Conservation (phyloP, 2,797 vertebrate genomes). For the Hipposideros larvatus region DNA sequence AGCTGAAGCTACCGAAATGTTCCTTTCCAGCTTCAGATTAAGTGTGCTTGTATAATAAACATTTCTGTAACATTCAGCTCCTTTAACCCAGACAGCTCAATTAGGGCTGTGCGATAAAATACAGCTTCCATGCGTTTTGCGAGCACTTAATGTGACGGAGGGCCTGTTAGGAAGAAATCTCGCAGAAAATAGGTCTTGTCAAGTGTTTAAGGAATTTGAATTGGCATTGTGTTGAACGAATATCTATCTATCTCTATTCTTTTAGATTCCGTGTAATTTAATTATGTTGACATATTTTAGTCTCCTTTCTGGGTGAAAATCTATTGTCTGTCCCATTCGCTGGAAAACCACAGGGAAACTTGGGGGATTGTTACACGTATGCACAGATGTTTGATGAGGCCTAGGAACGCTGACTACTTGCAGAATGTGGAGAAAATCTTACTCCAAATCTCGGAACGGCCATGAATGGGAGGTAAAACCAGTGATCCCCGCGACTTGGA, state of each 20-base stretch:
- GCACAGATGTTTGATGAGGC: constrained; percentile 61
- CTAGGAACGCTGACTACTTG: constrained; percentile 48
- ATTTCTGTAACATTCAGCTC: constrained; percentile 85
- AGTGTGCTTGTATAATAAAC: constrained; percentile 88
- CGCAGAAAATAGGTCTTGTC: constrained; percentile 85
- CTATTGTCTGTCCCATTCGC: constrained; percentile 73
- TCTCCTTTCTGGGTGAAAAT: constrained; percentile 63
- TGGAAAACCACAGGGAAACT: constrained; percentile 56
- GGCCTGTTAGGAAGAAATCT: constrained; percentile 86
- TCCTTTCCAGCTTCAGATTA: constrained; percentile 83
- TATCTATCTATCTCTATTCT: constrained; percentile 68
- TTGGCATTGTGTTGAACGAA: constrained; percentile 81
- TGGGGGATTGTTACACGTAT: not conserved
- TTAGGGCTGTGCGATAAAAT: constrained; percentile 87
- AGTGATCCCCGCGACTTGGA: not conserved
- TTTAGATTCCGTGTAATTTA: constrained; percentile 82
- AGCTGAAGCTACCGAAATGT: constrained; percentile 78
- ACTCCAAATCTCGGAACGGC: constrained; percentile 30
- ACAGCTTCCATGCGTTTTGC: constrained; percentile 85
- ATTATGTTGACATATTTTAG: constrained; percentile 81
- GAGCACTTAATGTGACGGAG: constrained; percentile 87
- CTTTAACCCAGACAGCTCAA: constrained; percentile 88
- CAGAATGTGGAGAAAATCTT: not conserved
- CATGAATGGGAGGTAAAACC: constrained; percentile 9
- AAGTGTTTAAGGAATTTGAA: constrained; percentile 87